A percentile compares a stretch with the other conserved stretches of the same genome.
phyloP scores from a whole-genome alignment of 2,113 vertebrate genomes.

The Tachycineta bicolor region DNA sequence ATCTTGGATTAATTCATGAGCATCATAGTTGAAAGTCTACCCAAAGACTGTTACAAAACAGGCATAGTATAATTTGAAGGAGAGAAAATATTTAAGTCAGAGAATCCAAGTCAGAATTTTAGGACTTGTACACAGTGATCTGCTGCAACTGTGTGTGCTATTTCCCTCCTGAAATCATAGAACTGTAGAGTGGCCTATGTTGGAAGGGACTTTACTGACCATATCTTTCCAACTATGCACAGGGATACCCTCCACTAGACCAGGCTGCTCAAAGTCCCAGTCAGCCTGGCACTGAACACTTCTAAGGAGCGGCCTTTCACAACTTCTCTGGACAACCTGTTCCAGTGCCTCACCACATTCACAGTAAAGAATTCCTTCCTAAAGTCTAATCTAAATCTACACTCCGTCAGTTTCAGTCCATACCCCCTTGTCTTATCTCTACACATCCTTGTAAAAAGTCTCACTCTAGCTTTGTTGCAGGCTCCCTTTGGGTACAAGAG shows the following conservation, averaged over 20 bases:
- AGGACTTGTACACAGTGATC: rapidly evolving
- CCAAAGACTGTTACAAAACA: not conserved
- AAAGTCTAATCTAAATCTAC: not conserved
- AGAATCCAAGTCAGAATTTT: not conserved
- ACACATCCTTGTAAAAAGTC: not conserved
- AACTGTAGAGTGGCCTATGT: rapidly evolving
- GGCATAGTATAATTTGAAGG: not conserved
- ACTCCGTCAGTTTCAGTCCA: not conserved
- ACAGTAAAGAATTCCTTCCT: not conserved
- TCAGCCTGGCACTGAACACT: not conserved
- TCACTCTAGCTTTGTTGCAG: not conserved
- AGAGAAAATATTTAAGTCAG: not conserved
- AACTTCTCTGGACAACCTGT: not conserved
- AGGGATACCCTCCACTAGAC: not conserved
- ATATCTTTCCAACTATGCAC: not conserved
- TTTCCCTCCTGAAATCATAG: not conserved
- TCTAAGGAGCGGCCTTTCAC: not conserved
- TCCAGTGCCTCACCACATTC: not conserved
- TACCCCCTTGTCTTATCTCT: not conserved
- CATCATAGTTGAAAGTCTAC: not conserved
- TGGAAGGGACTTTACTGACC: not conserved
- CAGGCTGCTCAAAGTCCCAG: not conserved
- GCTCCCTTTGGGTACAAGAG: not conserved
- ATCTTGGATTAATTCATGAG: not conserved
- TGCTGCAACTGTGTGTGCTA: not conserved